Evolutionary conservation across 2,113 vertebrate genomes (phyloP).

Genomic region (Pampusana beccarii): DNA sequence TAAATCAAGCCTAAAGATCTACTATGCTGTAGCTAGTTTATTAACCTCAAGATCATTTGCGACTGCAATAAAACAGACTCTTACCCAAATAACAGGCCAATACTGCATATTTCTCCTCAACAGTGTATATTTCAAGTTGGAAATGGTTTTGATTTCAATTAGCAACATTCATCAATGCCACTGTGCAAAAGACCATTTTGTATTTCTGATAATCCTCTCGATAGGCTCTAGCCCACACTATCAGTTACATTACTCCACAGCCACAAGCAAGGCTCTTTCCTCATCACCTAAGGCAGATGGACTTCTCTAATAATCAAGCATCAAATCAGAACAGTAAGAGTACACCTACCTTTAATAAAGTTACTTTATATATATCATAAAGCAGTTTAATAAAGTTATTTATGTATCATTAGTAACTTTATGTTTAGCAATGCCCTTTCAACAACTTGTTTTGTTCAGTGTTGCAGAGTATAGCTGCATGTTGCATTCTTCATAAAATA

Average conservation of each 20-base stretch:
- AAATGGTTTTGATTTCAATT: neutral
- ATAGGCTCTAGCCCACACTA: neutral
- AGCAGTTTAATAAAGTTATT: neutral
- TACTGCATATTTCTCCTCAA: neutral
- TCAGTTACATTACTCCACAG: neutral
- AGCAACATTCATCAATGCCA: neutral
- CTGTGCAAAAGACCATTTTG: neutral
- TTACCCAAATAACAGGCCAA: neutral
- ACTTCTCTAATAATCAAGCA: neutral
- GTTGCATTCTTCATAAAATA: neutral
- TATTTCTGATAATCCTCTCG: neutral
- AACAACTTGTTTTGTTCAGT: neutral
- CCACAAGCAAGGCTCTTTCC: neutral
- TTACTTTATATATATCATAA: neutral
- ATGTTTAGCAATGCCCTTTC: neutral
- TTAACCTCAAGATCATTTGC: neutral
- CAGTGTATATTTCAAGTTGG: neutral
- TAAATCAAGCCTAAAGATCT: neutral
- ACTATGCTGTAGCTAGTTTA: neutral
- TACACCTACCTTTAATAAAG: neutral
- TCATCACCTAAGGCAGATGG: neutral
- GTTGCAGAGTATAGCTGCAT: neutral
- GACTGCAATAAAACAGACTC: neutral
- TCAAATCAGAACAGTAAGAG: neutral
- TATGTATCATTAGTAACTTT: neutral